Base-by-base conservation (phyloP, 2,888 invertebrate species). In the Eulithis testata region DNA sequence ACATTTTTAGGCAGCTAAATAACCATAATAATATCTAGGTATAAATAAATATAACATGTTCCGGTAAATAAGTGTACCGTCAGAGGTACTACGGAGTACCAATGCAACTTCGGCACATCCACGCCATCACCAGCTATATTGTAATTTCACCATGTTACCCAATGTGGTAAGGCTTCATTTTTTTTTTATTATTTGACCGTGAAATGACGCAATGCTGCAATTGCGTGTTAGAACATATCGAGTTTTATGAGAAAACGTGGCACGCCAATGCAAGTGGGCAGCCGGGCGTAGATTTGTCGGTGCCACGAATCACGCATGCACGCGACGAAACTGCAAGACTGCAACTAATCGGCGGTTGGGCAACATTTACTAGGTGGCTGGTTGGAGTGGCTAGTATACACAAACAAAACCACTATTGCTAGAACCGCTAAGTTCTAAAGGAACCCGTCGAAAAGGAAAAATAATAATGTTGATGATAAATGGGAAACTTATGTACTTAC, bases 151-250 rank as follows among this genome's bases (percentile, higher is more conserved):
- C 50, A 54, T 66, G 54, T 54, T 63, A 43, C 12, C 52, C 21
- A 21, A 54, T 60, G 47, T 60, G 52, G 55, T 65, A 66, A 60
- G 55, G 63, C 54, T 64, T 57, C 56, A 66, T 66, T 71, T 68
- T 57, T 58, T 66, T 68, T 63, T 59, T 67, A 67, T 70, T 70
- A 71, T 65, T 75, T 76, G 75, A 71, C 76, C 74, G 70, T 76
- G 71, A 74, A 71, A 70, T 72, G 69, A 68, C 71, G 75, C 76
- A 76, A 74, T 76, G 70, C 69, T 69, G 70, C 56, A 65, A 63
- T 77, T 71, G 80, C 80, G 79, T 83, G 80, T 74, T 76, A 69
- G 74, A 79, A 76, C 75, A 75, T 76, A 76, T 76, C 73, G 73
- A 69, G 67, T 74, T 72, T 73, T 73, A 73, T 70, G 72, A 74